Evolutionary conservation across 2,888 invertebrate species (phyloP), one percentile per base, ranked within the genome.

Genomic region (Melanotus villosus): DNA sequence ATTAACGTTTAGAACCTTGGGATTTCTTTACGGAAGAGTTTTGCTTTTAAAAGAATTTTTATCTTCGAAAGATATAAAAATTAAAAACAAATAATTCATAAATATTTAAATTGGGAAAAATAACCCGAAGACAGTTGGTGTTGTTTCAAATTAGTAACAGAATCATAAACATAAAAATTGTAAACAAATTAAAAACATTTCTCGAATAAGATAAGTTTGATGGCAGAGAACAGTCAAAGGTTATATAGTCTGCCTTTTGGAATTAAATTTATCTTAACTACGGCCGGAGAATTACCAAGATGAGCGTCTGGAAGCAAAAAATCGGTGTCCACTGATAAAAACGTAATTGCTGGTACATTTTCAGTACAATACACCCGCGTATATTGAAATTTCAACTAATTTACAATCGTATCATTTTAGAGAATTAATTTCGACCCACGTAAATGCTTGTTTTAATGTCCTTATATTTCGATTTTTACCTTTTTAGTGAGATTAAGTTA

Each of bases 171-270:
- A 18, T 32, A 30, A 26, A 52, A 32, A 52, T 52, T 3, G 26
- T 52, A 52, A 52, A 52, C 50, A 52, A 52, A 52, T 52, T 52
- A 52, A 52, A 16, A 32, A 52, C 30, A 52, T 52, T 43, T 50
- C 50, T 50, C 26, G 4, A 9, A 18, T 5, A 43, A 45, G 45
- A 45, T 45, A 45, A 41, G 41, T 41, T 18, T 9, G 4, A 16
- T 5, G 16, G 47, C 47, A 47, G 16, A 18, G 9, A 45, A n/a
- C 45, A 14, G 41, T n/a, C 41, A 23, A 47, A 41, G 41, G 41
- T 41, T 41, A 41, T 9, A 32, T 32, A 32, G 9, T 34, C 34
- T 1, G 34, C n/a, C 5, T 34, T 34, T n/a, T 12, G 34, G 23
- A 47, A 47, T 47, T 3, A 47, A 47, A 47, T 21, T 47, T 47